Conservation (phyloP, 2,888 invertebrate species). For the Bellardia bayeri region DNA sequence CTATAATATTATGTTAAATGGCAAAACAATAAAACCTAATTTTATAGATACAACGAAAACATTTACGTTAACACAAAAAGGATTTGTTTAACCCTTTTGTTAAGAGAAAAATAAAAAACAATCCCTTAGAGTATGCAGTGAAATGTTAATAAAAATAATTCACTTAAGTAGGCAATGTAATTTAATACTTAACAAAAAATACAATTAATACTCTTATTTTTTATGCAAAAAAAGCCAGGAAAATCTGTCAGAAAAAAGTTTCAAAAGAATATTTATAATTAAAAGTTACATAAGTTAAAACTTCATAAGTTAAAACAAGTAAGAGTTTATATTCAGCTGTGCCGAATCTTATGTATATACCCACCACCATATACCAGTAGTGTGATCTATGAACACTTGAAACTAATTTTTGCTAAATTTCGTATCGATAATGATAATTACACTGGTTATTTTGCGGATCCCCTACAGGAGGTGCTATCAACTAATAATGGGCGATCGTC, state of each 20-base stretch:
- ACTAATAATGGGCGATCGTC: no score
- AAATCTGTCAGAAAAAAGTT: neutral
- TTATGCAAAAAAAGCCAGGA: neutral
- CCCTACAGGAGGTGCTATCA: no score
- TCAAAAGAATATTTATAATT: conserved; percentile 1
- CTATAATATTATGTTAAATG: conserved; percentile 10
- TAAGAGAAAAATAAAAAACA: neutral
- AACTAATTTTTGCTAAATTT: no score
- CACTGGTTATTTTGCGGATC: no score
- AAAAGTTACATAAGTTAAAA: neutral
- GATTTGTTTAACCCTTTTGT: neutral
- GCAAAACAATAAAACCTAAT: conserved; percentile 52
- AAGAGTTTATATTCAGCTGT: no score
- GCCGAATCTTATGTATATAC: no score
- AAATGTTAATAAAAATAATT: conserved; percentile 41
- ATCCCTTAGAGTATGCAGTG: conserved; percentile 13
- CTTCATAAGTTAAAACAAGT: no score
- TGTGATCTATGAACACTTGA: no score
- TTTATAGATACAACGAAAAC: conserved; percentile 27
- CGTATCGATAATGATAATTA: no score
- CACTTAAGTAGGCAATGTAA: conserved; percentile 34
- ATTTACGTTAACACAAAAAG: neutral
- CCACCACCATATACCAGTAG: no score
- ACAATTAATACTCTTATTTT: neutral
- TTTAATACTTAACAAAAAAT: conserved; percentile 13